Conservation (phyloP, 2,888 invertebrate genomes). For the Phyto melanocephala region DNA sequence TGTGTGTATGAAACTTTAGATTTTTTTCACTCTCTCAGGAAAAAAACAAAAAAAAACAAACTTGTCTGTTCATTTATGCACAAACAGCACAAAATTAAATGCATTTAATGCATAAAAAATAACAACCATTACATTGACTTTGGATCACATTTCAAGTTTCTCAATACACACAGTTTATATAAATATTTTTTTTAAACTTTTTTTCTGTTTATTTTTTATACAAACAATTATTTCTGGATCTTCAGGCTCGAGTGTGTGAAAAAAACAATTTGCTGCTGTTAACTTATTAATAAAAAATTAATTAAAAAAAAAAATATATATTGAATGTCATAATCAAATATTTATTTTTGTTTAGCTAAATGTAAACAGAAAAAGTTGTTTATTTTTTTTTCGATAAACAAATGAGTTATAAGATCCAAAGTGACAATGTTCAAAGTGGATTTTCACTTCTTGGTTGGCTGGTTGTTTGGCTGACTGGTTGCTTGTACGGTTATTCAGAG, state of each 20-base stretch:
- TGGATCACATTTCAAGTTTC: conserved; percentile 48
- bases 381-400: conserved; percentile 7
- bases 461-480: not conserved
- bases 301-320: conserved; percentile 2
- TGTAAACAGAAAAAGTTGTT: not conserved
- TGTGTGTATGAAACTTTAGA: no score
- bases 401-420: conserved; percentile 38
- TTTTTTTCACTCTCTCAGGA: no score
- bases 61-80: not conserved
- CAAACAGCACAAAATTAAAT: conserved; percentile 23
- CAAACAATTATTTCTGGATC: conserved; percentile 49
- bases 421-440: conserved; percentile 43
- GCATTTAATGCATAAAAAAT: not conserved
- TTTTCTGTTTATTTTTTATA: not conserved
- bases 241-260: conserved; percentile 39
- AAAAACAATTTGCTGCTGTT: conserved; percentile 51
- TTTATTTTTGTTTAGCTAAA: conserved; percentile 7
- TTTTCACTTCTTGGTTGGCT: conserved; percentile 4
- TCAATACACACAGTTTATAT: not conserved
- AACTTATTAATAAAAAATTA: conserved; percentile 1
- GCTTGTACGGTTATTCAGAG: not conserved
- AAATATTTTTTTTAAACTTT: not conserved
- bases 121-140: conserved; percentile 41
- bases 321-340: conserved; percentile 56
- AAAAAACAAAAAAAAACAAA: not conserved